These are phyloP conservation scores for Elanoides forficatus DNA, from an alignment of 2,113 vertebrate genomes.

Conservation along the genomic window DNA sequence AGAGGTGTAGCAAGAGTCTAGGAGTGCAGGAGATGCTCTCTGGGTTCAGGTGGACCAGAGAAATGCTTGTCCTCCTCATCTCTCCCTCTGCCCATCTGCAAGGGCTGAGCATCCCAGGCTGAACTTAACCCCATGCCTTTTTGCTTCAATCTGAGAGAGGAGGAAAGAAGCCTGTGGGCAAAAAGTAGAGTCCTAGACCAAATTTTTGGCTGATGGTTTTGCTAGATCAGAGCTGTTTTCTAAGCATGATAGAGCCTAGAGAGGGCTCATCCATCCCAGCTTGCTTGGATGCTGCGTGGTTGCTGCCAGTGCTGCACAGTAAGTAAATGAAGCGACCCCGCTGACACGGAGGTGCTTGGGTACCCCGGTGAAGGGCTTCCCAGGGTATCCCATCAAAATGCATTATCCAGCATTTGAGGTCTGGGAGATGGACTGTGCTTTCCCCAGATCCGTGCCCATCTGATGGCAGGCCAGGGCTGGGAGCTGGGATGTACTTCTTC, in stretches of 20 bases:
- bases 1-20: background rate
- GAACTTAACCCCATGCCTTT: background rate
- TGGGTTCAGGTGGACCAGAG: background rate
- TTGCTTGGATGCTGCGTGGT: background rate
- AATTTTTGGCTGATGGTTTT: background rate
- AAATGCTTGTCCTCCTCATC: background rate
- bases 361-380: background rate
- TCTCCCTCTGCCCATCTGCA: background rate
- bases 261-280: background rate
- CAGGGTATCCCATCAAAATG: background rate
- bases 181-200: background rate
- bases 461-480: background rate
- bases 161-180: background rate
- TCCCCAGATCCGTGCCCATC: background rate
- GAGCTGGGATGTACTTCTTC: background rate
- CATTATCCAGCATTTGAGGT: background rate
- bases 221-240: background rate
- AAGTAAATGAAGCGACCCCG: fast-evolving
- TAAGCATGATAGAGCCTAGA: background rate
- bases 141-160: background rate
- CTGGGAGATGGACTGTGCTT: background rate
- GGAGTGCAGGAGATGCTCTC: background rate
- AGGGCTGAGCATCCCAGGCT: background rate
- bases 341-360: background rate
- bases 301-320: background rate